A percentile compares a stretch with the other conserved stretches of the same genome.
phyloP scores from a whole-genome alignment of 2,113 vertebrate genomes.

The Kryptolebias marmoratus region DNA sequence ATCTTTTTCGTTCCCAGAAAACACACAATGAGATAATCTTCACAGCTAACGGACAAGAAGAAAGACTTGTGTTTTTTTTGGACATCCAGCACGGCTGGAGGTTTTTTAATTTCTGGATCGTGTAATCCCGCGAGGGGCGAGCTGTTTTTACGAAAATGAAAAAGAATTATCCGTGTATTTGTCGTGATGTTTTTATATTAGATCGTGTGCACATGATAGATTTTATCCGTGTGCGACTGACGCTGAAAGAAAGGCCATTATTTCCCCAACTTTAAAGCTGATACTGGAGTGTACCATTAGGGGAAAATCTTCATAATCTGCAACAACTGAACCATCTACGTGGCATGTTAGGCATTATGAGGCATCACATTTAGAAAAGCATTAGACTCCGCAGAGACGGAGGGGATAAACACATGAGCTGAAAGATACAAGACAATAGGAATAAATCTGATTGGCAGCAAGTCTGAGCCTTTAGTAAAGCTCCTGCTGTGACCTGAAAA shows the following conservation, averaged over 20 bases:
- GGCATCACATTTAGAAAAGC: slow-evolving; percentile 36
- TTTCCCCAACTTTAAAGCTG: slow-evolving; percentile 24
- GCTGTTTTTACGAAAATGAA: slow-evolving; percentile 5
- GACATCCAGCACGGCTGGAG: background rate
- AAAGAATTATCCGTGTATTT: background rate
- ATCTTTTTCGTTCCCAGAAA: background rate
- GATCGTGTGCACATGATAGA: slow-evolving; percentile 14
- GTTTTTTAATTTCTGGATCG: slow-evolving; percentile 4
- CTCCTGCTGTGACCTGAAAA: slow-evolving; percentile 53
- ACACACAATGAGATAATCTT: slow-evolving; percentile 2
- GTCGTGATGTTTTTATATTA: slow-evolving; percentile 10
- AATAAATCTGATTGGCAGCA: slow-evolving; percentile 43
- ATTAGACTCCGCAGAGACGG: slow-evolving; percentile 5
- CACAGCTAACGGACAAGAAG: background rate
- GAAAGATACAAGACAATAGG: slow-evolving; percentile 39
- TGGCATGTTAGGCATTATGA: slow-evolving; percentile 17
- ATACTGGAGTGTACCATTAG: background rate
- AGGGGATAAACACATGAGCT: slow-evolving; percentile 44
- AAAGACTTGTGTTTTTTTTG: slow-evolving; percentile 4
- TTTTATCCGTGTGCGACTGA: slow-evolving; percentile 19
- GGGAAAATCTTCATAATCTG: slow-evolving; percentile 25
- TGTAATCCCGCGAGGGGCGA: slow-evolving; percentile 9
- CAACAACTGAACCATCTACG: slow-evolving; percentile 19
- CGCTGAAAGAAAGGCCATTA: slow-evolving; percentile 7
- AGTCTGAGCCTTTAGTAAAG: slow-evolving; percentile 50